Percentiles rank a stretch among this genome's conserved stretches.
phyloP scores from a whole-genome alignment of 92 coral and sea anemone species.

The Palythoa heliodiscus region DNA sequence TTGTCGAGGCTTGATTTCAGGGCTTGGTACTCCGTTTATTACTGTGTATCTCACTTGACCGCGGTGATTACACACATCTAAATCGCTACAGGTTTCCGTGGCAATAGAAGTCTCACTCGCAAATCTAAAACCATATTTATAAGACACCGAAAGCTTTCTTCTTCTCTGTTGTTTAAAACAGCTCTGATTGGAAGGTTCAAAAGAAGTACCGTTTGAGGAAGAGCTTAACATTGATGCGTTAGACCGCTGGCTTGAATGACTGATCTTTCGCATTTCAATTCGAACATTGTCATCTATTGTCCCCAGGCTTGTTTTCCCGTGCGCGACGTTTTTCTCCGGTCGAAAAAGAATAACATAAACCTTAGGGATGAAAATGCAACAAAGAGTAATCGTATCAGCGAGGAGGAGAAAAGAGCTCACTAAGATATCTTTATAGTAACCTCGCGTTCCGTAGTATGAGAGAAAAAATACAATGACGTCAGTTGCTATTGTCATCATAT shows the following conservation, averaged over 20 bases:
- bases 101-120: constrained; percentile 25
- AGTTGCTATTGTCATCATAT: constrained; percentile 87
- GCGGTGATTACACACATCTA: not conserved
- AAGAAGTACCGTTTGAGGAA: constrained; percentile 42
- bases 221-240: constrained; percentile 50
- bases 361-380: constrained; percentile 88
- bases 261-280: constrained; percentile 26
- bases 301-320: constrained; percentile 61
- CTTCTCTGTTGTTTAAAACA: constrained; percentile 3
- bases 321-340: constrained; percentile 83
- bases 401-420: constrained; percentile 76
- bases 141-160: constrained; percentile 56
- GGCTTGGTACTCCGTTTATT: constrained; percentile 19
- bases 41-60: not conserved
- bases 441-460: constrained; percentile 73
- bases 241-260: constrained; percentile 71
- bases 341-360: constrained; percentile 79
- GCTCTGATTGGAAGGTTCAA: constrained; percentile 20
- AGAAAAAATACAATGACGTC: constrained; percentile 79
- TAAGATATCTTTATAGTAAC: constrained; percentile 72
- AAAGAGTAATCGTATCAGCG: constrained; percentile 74
- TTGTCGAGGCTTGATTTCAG: constrained; percentile 1
- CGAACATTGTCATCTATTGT: constrained; percentile 39
- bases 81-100: not conserved
- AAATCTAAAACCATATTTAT: constrained; percentile 30